These are phyloP conservation scores for Caenorhabditis latens DNA, from an alignment of 1,140 invertebrate genomes.

Conservation along the genomic window DNA sequence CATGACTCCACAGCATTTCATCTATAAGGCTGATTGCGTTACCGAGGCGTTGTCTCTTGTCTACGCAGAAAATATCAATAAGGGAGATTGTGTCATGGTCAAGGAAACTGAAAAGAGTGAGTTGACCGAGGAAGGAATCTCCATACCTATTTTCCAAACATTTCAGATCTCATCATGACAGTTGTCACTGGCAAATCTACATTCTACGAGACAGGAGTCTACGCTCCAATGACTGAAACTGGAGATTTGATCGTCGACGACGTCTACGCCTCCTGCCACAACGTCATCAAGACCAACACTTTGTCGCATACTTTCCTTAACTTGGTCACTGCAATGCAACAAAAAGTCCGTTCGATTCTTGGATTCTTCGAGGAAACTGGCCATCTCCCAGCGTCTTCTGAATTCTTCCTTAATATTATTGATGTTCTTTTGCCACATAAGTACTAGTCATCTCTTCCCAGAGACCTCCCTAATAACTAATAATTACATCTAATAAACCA, in stretches of 20 bases:
- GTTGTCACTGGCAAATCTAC: slow-evolving; percentile 48
- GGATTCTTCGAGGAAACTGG: slow-evolving; percentile 47
- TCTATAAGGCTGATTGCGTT: slow-evolving; percentile 64
- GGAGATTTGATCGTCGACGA: slow-evolving; percentile 71
- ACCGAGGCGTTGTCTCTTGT: slow-evolving; percentile 56
- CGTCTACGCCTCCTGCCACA: slow-evolving; percentile 71
- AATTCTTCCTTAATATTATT: slow-evolving; percentile 59
- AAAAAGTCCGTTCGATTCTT: slow-evolving; percentile 45
- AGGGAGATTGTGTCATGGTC: slow-evolving; percentile 67
- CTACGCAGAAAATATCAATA: slow-evolving; percentile 67
- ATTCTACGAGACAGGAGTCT: slow-evolving; percentile 67
- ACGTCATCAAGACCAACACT: slow-evolving; percentile 66
- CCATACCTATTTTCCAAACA: neutral
- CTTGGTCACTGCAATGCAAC: slow-evolving; percentile 39
- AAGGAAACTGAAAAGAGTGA: slow-evolving; percentile 9
- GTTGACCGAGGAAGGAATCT: neutral
- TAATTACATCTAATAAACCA: slow-evolving; percentile 27
- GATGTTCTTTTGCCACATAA: slow-evolving; percentile 56
- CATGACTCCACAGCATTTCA: slow-evolving; percentile 70
- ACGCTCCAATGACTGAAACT: slow-evolving; percentile 70
- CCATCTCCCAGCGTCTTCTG: slow-evolving; percentile 59
- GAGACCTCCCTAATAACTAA: slow-evolving; percentile 25
- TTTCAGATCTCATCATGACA: slow-evolving; percentile 44
- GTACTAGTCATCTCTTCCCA: slow-evolving; percentile 47
- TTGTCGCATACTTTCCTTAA: slow-evolving; percentile 68